Evolutionary conservation across 2,888 invertebrate species (phyloP).

Genomic region (Yponomeuta malinellus): DNA sequence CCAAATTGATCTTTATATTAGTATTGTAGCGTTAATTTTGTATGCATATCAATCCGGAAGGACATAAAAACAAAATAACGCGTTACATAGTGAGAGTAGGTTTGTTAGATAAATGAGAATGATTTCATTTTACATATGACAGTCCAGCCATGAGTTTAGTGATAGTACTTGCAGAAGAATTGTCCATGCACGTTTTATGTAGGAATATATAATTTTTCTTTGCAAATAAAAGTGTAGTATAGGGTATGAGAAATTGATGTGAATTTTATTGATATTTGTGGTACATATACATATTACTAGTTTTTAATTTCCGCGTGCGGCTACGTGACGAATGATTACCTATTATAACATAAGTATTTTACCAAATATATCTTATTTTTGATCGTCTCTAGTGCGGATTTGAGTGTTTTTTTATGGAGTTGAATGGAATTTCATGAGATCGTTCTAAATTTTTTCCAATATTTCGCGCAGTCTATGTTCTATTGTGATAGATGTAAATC

Average conservation of each 20-base stretch:
- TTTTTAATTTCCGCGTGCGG: not conserved
- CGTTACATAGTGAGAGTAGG: not conserved
- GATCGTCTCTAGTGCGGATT: not conserved
- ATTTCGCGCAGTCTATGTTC: not conserved
- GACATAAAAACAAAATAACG: slow-evolving; percentile 12
- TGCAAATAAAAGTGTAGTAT: not conserved
- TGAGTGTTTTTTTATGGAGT: not conserved
- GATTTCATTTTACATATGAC: not conserved
- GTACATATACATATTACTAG: not conserved
- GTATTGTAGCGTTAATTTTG: slow-evolving; percentile 19
- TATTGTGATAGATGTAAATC: slow-evolving; percentile 4
- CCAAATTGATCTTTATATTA: not conserved
- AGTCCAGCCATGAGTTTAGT: slow-evolving; percentile 1
- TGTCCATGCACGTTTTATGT: not conserved
- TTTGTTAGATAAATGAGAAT: not conserved
- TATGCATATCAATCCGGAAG: slow-evolving; percentile 43
- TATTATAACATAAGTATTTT: not conserved
- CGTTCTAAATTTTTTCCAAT: not conserved
- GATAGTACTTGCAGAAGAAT: not conserved
- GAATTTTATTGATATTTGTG: not conserved
- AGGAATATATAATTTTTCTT: not conserved
- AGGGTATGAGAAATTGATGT: too few species aligned
- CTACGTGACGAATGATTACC: not conserved
- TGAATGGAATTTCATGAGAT: slow-evolving; percentile 18
- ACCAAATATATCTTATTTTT: not conserved